Conservation (phyloP, 2,797 vertebrate species). For the Tolypeutes matacus region DNA sequence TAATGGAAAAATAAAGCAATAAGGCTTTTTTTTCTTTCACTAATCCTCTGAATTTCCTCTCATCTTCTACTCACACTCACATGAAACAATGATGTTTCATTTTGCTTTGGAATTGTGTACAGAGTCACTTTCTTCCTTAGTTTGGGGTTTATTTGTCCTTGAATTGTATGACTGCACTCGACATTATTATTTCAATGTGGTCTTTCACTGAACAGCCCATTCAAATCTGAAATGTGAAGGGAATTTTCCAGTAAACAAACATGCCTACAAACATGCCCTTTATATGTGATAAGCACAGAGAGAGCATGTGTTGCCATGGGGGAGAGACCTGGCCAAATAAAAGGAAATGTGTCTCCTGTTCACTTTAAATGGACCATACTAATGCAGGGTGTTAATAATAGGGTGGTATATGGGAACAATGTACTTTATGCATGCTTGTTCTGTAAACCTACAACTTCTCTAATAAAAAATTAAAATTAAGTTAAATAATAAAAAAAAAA, state of each 20-base stretch:
- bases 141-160: slow-evolving; percentile 42
- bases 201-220: slow-evolving; percentile 39
- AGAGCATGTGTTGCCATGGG: not conserved
- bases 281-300: slow-evolving; percentile 15
- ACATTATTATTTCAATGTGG: slow-evolving; percentile 56
- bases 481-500: no score
- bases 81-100: slow-evolving; percentile 47
- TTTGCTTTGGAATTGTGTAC: slow-evolving; percentile 47
- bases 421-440: no score
- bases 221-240: slow-evolving; percentile 52
- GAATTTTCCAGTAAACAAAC: slow-evolving; percentile 56
- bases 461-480: no score
- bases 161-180: not conserved
- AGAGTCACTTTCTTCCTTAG: slow-evolving; percentile 16
- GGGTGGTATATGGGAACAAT: no score
- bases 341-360: not conserved
- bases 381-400: no score
- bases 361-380: not conserved
- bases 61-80: not conserved
- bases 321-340: not conserved
- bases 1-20: slow-evolving; percentile 67
- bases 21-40: not conserved
- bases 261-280: not conserved
- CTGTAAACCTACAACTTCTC: no score
- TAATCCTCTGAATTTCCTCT: slow-evolving; percentile 60